A percentile compares a stretch with the other conserved stretches of the same genome.
Evolutionary conservation across 2,888 invertebrate genomes (phyloP).

Genomic region (Cheilosia impressa): DNA sequence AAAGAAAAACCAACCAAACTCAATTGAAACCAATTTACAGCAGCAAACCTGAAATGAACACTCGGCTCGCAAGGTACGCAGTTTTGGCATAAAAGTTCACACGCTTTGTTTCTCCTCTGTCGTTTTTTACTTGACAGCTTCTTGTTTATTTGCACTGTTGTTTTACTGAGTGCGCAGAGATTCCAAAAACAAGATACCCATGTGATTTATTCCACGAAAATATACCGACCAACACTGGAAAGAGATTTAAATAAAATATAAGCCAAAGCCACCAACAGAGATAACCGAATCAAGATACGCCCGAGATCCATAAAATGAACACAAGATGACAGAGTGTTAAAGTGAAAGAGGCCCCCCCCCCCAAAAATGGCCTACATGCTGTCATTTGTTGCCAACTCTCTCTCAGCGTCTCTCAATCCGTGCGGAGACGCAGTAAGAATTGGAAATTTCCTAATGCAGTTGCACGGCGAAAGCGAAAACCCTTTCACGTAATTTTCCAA

Average conservation of each 20-base stretch:
- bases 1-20: background rate
- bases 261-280: background rate
- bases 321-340: constrained; percentile 21
- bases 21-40: constrained; percentile 38
- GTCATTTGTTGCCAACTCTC: constrained; percentile 48
- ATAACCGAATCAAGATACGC: background rate
- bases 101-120: constrained; percentile 21
- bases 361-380: constrained; percentile 42
- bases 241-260: constrained; percentile 26
- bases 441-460: background rate
- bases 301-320: constrained; percentile 38
- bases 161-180: background rate
- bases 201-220: constrained; percentile 31
- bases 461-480: constrained; percentile 7
- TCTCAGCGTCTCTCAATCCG: background rate
- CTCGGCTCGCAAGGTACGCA: background rate
- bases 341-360: constrained; percentile 49
- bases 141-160: constrained; percentile 19
- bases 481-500: constrained; percentile 55
- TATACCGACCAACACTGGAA: background rate
- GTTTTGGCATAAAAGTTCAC: constrained; percentile 39
- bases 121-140: background rate
- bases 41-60: constrained; percentile 56
- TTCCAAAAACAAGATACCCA: constrained; percentile 14
- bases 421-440: constrained; percentile 13